phyloP scores from a whole-genome alignment of 2,797 vertebrate genomes.

The Falco naumanni region DNA sequence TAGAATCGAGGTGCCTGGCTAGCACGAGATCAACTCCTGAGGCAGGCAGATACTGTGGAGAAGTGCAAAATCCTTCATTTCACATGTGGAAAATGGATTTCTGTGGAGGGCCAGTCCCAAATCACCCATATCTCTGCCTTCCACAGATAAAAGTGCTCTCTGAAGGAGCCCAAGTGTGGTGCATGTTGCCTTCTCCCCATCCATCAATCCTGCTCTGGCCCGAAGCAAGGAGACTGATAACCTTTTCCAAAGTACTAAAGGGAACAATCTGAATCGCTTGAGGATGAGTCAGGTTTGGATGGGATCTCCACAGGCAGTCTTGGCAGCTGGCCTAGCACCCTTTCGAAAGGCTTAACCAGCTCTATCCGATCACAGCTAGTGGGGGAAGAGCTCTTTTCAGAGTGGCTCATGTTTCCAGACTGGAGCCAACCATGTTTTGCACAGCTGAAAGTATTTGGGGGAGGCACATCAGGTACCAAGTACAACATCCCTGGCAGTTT shows the following conservation, averaged over 20 bases:
- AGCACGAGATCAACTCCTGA: background rate
- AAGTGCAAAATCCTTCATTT: background rate
- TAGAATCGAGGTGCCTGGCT: background rate
- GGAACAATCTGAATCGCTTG: background rate
- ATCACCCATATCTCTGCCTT: background rate
- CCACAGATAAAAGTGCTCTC: background rate
- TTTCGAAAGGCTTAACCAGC: background rate
- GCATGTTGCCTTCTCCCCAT: background rate
- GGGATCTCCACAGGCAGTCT: background rate
- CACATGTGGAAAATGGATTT: background rate
- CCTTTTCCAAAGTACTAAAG: background rate
- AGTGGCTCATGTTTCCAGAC: background rate
- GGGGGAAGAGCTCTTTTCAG: background rate
- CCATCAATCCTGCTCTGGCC: background rate
- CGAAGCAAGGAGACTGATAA: slow-evolving; percentile 17
- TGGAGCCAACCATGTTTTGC: background rate
- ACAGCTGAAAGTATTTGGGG: background rate
- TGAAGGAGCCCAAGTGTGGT: background rate
- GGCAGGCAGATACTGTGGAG: background rate
- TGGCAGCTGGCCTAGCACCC: background rate
- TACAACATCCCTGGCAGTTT: background rate
- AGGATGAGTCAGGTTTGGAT: slow-evolving; percentile 26
- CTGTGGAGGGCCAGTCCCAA: background rate
- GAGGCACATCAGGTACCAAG: background rate
- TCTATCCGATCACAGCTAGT: background rate